These are phyloP conservation scores for Brachypteracias leptosomus DNA, from an alignment of 2,113 vertebrate genomes.

Conservation along the genomic window DNA sequence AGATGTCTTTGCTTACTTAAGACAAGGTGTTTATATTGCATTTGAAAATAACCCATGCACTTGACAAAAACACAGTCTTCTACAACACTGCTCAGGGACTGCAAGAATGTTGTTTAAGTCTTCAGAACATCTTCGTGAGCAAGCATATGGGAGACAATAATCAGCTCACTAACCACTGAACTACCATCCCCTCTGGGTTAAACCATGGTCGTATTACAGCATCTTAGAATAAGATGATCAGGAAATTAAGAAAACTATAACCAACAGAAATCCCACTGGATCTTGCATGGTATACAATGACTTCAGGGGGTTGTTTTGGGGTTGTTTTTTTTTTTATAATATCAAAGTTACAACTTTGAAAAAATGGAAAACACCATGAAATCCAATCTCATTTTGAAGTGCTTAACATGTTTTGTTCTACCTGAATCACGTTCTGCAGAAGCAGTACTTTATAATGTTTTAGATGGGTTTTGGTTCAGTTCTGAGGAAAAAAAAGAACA, in stretches of 20 bases:
- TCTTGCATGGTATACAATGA: neutral
- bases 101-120: neutral
- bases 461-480: neutral
- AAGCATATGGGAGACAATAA: neutral
- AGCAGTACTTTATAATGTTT: neutral
- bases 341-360: neutral
- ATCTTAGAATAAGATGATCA: neutral
- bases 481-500: neutral
- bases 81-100: neutral
- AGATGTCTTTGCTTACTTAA: conserved; percentile 39
- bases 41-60: neutral
- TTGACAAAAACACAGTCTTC: neutral
- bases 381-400: neutral
- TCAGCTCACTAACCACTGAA: neutral
- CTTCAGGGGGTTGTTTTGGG: neutral
- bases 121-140: neutral
- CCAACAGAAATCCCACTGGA: neutral
- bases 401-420: neutral
- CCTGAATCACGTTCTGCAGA: neutral
- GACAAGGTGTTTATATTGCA: neutral
- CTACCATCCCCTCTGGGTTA: neutral
- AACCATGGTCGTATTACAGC: neutral
- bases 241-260: neutral
- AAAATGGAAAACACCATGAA: neutral
- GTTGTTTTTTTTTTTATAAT: neutral